Conservation (phyloP, 2,888 invertebrate genomes). For the Drosophila paranaensis region DNA sequence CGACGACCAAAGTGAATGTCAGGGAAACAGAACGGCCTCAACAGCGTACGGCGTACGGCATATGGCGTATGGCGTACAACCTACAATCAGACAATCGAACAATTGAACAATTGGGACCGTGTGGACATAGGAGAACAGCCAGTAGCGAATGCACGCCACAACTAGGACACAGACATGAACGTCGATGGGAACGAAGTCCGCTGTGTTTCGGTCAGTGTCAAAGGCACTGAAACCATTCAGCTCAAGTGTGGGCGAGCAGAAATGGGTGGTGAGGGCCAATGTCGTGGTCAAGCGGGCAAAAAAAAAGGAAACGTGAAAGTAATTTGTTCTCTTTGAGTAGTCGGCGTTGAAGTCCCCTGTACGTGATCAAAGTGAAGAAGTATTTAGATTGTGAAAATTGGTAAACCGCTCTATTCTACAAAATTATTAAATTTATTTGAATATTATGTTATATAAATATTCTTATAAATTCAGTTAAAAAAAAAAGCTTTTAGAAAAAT, state of each 20-base stretch:
- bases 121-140: slow-evolving; percentile 27
- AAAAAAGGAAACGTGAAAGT: not conserved
- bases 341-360: not conserved
- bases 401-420: no score
- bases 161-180: not conserved
- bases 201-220: slow-evolving; percentile 65
- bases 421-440: no score
- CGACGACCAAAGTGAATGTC: slow-evolving; percentile 22
- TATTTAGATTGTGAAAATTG: no score
- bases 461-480: no score
- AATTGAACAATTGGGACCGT: slow-evolving; percentile 34
- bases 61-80: slow-evolving; percentile 9
- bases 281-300: slow-evolving; percentile 39
- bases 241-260: not conserved
- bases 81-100: slow-evolving; percentile 38
- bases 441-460: no score
- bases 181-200: slow-evolving; percentile 1
- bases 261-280: slow-evolving; percentile 25
- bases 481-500: no score
- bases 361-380: not conserved
- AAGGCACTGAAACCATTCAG: slow-evolving; percentile 30
- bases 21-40: slow-evolving; percentile 18
- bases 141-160: not conserved
- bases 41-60: not conserved
- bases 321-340: not conserved